phyloP scores from a whole-genome alignment of 2,888 invertebrate species.

The Pollenia angustigena region DNA sequence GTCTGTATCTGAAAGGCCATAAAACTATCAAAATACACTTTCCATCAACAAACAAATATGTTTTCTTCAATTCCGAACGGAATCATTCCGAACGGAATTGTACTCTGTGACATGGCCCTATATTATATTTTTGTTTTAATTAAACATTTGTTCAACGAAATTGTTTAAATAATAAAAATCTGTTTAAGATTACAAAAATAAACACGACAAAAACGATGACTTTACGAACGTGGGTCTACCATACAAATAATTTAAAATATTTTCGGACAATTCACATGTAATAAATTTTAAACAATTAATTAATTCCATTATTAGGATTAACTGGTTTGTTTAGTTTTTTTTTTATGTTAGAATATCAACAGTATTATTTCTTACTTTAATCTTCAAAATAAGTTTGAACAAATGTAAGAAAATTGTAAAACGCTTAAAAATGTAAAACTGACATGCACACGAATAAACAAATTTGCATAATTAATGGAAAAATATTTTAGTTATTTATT shows the following conservation, averaged over 20 bases:
- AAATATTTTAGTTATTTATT: not conserved
- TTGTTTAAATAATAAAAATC: constrained; percentile 14
- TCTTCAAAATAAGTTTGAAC: not conserved
- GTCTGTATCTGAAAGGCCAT: too few species aligned
- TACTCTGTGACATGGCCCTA: too few species aligned
- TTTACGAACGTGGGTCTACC: not conserved
- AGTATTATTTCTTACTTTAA: not conserved
- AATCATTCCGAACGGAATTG: too few species aligned
- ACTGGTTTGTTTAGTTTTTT: not conserved
- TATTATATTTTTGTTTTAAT: constrained; percentile 12
- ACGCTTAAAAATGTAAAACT: not conserved
- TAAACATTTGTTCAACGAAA: constrained; percentile 24
- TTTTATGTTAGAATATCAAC: not conserved
- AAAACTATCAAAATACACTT: too few species aligned
- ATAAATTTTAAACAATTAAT: not conserved
- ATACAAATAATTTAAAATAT: constrained; percentile 1
- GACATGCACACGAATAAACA: not conserved
- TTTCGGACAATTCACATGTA: not conserved
- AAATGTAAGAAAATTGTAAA: not conserved
- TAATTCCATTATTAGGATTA: not conserved
- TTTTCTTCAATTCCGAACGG: too few species aligned
- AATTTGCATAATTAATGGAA: constrained; percentile 1
- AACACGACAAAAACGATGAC: not conserved
- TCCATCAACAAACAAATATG: too few species aligned
- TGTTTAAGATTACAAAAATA: not conserved